Conservation (phyloP, 2,888 invertebrate species). For the Psylliodes chrysocephalus region DNA sequence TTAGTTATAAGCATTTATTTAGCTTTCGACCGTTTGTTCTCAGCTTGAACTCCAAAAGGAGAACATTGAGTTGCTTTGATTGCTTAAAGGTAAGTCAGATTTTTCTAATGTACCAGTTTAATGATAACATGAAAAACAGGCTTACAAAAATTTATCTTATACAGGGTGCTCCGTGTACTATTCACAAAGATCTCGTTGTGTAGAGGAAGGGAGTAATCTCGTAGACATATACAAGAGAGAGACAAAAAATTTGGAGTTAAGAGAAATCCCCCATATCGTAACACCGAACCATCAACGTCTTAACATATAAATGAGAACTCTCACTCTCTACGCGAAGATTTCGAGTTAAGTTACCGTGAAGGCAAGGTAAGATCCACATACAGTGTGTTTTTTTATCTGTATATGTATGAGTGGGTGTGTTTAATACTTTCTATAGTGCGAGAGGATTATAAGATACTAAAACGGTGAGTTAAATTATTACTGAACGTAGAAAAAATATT, state of each 20-base stretch:
- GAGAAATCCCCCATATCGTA: constrained; percentile 41
- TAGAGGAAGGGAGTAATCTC: background rate
- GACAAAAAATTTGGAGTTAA: constrained; percentile 20
- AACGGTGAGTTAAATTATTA: constrained; percentile 43
- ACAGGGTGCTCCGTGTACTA: no score
- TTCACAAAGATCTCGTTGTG: no score
- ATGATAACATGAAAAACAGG: no score
- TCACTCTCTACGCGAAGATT: constrained; percentile 50
- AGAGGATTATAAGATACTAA: constrained; percentile 36
- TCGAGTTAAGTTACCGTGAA: constrained; percentile 48
- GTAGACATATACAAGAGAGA: background rate
- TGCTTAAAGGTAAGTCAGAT: no score
- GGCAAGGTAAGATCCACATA: constrained; percentile 47
- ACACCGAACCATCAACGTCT: constrained; percentile 35
- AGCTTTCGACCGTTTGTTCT: no score
- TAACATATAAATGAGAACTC: constrained; percentile 49
- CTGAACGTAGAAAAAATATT: constrained; percentile 6
- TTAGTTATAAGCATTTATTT: no score
- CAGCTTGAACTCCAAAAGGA: no score
- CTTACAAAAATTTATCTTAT: no score
- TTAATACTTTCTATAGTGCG: constrained; percentile 45
- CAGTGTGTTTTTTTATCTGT: constrained; percentile 41
- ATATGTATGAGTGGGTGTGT: constrained; percentile 49
- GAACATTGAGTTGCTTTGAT: no score
- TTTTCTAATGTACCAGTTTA: no score